These are phyloP conservation scores for Pammene fasciana DNA, from an alignment of 2,888 invertebrate genomes.

Conservation along the genomic window DNA sequence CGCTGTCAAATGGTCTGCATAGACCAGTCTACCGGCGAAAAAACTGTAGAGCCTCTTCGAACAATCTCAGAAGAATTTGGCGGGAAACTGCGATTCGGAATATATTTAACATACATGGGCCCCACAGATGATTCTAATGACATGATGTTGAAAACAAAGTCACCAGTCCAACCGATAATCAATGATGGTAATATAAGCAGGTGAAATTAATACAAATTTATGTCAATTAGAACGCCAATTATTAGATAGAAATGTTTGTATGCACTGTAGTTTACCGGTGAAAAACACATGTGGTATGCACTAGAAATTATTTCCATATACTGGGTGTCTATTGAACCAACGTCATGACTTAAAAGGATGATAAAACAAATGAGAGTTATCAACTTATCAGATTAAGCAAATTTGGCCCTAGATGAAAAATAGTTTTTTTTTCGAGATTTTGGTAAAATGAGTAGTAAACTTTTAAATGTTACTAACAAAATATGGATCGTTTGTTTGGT, in stretches of 20 bases:
- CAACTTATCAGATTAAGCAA: too few species aligned
- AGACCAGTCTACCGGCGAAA: conserved; percentile 92
- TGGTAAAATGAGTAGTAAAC: too few species aligned
- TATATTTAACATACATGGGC: conserved; percentile 85
- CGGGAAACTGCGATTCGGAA: conserved; percentile 92
- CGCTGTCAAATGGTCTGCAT: conserved; percentile 98
- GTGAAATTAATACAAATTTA: conserved; percentile 50
- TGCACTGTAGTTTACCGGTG: background rate
- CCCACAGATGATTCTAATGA: conserved; percentile 62
- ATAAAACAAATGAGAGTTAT: too few species aligned
- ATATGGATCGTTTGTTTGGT: too few species aligned
- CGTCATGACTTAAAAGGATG: too few species aligned
- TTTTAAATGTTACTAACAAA: too few species aligned
- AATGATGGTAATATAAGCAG: conserved; percentile 66
- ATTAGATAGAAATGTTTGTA: background rate
- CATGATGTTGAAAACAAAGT: conserved; percentile 52
- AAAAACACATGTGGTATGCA: too few species aligned
- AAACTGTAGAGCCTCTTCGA: conserved; percentile 89
- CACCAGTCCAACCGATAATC: conserved; percentile 57
- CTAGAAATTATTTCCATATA: too few species aligned
- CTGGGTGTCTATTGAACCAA: too few species aligned
- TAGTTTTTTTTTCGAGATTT: too few species aligned
- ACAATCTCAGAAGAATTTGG: conserved; percentile 88
- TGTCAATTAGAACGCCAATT: background rate
- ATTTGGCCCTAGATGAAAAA: too few species aligned